Base-by-base conservation (phyloP, 2,888 invertebrate species). In the Schizaphis graminum region DNA sequence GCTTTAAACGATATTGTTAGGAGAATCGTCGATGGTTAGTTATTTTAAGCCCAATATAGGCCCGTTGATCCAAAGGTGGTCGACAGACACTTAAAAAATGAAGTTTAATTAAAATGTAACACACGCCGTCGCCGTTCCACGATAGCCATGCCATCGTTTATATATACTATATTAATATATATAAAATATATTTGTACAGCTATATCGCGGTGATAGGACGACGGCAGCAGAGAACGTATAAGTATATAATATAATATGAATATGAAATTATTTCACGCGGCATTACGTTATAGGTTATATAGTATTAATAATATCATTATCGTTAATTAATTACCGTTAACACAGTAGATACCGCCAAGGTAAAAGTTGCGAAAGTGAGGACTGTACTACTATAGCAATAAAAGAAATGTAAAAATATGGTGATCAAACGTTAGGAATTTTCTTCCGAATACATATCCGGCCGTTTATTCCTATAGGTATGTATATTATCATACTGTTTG, bases 161-260 rank as follows among this genome's bases (percentile, higher is more conserved):
- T 88, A 67, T 88, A 67, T 53, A 92, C 16, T 49, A 86, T 85
- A 11, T 47, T n/a, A 26, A 87, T 85, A 89, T 67, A n/a, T 91
- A 84, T 77, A 91, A 67, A 92, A 92, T 92, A 92, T 85, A 93
- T 93, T 93, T 57, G 93, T 93, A 93, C 93, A 89, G 89, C 93
- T 84, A 85, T 26, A 77, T 88, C 88, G 88, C 84, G 85, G 89
- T 44, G 24, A 35, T 26, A 47, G 13, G 41, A 57, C 47, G 49
- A 28, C 57, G 41, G 35, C 35, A 44, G 13, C 10, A n/a, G 35
- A 77, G 35, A 77, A 16, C 21, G 77, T 77, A 47, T 47, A 49
- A 47, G 16, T 87, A 49, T 49, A 21, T 53, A n/a, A n/a, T n/a
- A n/a, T n/a, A n/a, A 16, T 16, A 11, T 53, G 13, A 41, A 24